These are phyloP conservation scores for Poeciliopsis presidionis DNA, from an alignment of 2,797 vertebrate species.

Conservation along the genomic window DNA sequence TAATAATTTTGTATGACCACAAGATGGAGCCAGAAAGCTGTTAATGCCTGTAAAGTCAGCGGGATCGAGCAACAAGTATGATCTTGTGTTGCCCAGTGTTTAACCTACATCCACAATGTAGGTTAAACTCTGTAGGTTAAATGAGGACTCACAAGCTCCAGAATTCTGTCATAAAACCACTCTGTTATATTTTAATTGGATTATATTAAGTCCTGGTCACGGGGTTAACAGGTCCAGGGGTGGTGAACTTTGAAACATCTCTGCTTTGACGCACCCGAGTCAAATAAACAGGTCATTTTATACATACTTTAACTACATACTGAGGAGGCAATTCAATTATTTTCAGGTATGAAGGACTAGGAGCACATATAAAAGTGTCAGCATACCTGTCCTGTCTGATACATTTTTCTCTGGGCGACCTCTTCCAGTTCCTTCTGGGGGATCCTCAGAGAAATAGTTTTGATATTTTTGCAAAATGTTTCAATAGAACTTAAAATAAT, in stretches of 20 bases:
- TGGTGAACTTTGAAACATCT: background rate
- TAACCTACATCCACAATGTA: background rate
- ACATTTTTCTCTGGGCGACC: background rate
- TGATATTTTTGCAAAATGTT: background rate
- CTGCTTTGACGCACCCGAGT: background rate
- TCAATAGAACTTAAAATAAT: background rate
- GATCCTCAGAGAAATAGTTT: background rate
- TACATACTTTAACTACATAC: background rate
- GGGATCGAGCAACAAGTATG: background rate
- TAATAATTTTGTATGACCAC: slow-evolving; percentile 26
- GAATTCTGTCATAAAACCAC: background rate
- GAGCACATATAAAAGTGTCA: background rate
- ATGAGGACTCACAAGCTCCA: background rate
- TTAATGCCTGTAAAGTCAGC: no score
- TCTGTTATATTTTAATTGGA: background rate
- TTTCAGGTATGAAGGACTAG: background rate
- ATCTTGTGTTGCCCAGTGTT: background rate
- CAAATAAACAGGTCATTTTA: background rate
- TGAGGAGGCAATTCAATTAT: background rate
- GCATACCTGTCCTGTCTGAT: background rate
- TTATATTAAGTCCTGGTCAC: background rate
- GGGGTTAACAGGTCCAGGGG: background rate
- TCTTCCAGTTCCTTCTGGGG: background rate
- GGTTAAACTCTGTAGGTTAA: no score
- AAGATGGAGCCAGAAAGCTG: slow-evolving; percentile 57